These are phyloP conservation scores for Amazona vittata DNA, from an alignment of 2,113 vertebrate genomes.

Conservation along the genomic window DNA sequence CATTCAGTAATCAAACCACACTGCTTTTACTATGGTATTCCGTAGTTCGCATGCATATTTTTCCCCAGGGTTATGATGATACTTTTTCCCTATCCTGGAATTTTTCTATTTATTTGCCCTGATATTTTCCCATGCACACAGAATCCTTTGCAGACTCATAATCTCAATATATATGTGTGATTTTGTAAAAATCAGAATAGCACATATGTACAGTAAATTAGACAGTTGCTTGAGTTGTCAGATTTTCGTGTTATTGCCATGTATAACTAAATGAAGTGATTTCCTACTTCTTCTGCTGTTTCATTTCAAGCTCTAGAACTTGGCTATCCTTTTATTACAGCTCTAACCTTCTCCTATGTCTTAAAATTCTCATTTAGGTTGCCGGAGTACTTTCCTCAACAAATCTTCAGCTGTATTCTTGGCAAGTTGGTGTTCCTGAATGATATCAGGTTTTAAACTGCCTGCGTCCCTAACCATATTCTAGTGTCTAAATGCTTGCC, in stretches of 20 bases:
- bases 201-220: slow-evolving; percentile 47
- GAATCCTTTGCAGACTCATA: slow-evolving; percentile 23
- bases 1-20: neutral
- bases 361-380: slow-evolving; percentile 70
- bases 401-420: slow-evolving; percentile 42
- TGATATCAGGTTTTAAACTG: slow-evolving; percentile 21
- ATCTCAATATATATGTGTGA: neutral
- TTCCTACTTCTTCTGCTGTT: slow-evolving; percentile 24
- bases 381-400: slow-evolving; percentile 25
- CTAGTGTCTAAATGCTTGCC: neutral
- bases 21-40: neutral
- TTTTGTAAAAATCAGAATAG: slow-evolving; percentile 37
- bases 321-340: slow-evolving; percentile 50
- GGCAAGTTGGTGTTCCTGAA: slow-evolving; percentile 15
- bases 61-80: neutral
- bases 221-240: slow-evolving; percentile 58
- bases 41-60: neutral
- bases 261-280: slow-evolving; percentile 37
- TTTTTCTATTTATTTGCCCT: neutral
- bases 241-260: slow-evolving; percentile 48
- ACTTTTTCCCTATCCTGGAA: neutral
- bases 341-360: neutral
- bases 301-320: neutral
- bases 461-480: neutral
- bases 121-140: neutral